Evolutionary conservation across 2,113 vertebrate genomes (phyloP), one percentile per base, ranked within the genome.

Genomic region (Macroglossus sobrinus): DNA sequence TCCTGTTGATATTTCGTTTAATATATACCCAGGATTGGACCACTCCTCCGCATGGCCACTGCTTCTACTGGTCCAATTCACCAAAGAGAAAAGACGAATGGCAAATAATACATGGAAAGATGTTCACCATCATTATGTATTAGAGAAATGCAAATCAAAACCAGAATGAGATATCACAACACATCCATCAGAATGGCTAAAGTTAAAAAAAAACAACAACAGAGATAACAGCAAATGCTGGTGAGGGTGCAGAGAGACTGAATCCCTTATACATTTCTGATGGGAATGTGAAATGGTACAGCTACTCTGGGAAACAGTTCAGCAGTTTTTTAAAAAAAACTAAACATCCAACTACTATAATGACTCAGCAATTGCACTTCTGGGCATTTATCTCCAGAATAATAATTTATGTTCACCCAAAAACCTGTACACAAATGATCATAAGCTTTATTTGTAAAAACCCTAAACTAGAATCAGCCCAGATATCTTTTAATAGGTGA

Each of bases 361-460:
- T 75, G 80, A 80, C 76, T 84, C 4, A 87, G 88, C 45, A 87
- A 84, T 81, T 71, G 57, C 55, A 82, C 38, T 86, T 38, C 68
- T 95, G 72, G 86, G 84, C 71, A 89, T 81, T 93, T 93, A 82
- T 89, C 63, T 47, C 84, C 95, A 55, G 95, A 69, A 94, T 63
- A 18, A 75, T 96, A 96, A 80, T n/a, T 64, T 84, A 82, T 57
- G 43, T 64, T 96, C 66, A 92, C 57, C 28, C 57, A 45, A 92
- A 94, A 75, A 79, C 81, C 47, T 92, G 40, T 69, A 57, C 21
- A 63, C 76, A 96, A 82, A 97, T 82, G 72, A 90, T 91, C 59
- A 45, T 61, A 84, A 96, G 75, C 79, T 95, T 90, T 92, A 63
- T 95, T 91, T 89, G 35, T 85, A 72, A 89, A 57, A 93, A 1